phyloP scores from a whole-genome alignment of 1,140 invertebrate species.

The Lordiphosa mommai region DNA sequence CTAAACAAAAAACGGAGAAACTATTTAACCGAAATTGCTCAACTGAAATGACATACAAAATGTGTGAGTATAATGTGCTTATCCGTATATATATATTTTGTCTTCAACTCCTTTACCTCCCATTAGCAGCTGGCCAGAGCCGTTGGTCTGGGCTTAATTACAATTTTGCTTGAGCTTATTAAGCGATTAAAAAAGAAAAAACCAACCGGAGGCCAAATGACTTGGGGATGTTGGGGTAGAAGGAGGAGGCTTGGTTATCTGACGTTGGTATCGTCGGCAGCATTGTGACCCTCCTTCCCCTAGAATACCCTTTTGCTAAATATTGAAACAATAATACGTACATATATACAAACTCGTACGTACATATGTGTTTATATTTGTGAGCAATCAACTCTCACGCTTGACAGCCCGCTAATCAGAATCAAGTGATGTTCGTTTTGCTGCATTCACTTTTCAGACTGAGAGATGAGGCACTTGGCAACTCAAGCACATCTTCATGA shows the following conservation, averaged over 20 bases:
- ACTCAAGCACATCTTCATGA: conserved; percentile 74
- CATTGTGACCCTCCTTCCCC: conserved; percentile 22
- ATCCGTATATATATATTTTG: too few relatives aligned
- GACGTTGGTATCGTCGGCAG: conserved; percentile 36
- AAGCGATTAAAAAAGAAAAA: conserved; percentile 54
- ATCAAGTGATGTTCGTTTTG: conserved; percentile 74
- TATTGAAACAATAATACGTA: conserved; percentile 17
- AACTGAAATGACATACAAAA: too few relatives aligned
- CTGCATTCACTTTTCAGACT: conserved; percentile 35
- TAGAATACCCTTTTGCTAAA: neutral
- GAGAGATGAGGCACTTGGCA: conserved; percentile 50
- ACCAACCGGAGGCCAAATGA: conserved; percentile 37
- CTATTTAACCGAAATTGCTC: too few relatives aligned
- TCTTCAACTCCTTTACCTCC: too few relatives aligned
- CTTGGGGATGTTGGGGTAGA: conserved; percentile 4
- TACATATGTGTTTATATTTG: conserved; percentile 9
- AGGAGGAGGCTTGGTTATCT: conserved; percentile 22
- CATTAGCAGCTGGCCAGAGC: neutral
- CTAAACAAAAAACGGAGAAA: too few relatives aligned
- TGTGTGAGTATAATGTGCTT: too few relatives aligned
- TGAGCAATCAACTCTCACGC: conserved; percentile 56
- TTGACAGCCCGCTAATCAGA: conserved; percentile 77
- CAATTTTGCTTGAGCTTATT: conserved; percentile 48
- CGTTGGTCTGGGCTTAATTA: conserved; percentile 59
- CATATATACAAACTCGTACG: neutral